Percentiles rank a stretch among this genome's conserved stretches.
These are phyloP conservation scores for Apogon talboti DNA, from an alignment of 2,797 vertebrate genomes.

Conservation along the genomic window DNA sequence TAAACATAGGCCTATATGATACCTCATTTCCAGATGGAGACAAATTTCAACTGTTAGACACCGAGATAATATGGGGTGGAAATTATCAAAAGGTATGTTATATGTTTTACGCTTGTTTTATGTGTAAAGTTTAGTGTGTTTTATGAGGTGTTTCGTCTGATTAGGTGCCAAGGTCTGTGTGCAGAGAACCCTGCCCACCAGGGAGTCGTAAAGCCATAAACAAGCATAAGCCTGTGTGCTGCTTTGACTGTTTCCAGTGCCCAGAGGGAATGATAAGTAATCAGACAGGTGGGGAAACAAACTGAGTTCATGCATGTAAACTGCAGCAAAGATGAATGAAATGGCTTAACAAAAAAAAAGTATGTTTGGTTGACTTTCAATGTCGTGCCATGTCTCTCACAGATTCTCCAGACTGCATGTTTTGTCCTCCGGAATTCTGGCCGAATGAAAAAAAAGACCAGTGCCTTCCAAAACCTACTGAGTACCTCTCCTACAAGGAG, in stretches of 20 bases:
- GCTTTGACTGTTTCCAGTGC: slow-evolving; percentile 79
- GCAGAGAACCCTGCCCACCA: slow-evolving; percentile 70
- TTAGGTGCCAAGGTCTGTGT: slow-evolving; percentile 76
- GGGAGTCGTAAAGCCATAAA: slow-evolving; percentile 73
- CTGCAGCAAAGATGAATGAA: neutral
- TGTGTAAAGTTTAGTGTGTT: neutral
- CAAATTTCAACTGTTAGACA: slow-evolving; percentile 56
- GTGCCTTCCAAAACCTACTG: slow-evolving; percentile 73
- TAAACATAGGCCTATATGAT: slow-evolving; percentile 74
- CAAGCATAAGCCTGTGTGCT: slow-evolving; percentile 74
- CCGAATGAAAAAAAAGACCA: slow-evolving; percentile 69
- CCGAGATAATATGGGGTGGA: slow-evolving; percentile 68
- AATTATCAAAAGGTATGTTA: slow-evolving; percentile 57
- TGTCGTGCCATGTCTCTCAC: slow-evolving; percentile 9
- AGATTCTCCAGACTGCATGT: slow-evolving; percentile 74
- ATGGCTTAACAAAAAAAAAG: neutral
- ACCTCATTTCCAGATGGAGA: slow-evolving; percentile 57
- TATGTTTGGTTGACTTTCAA: neutral
- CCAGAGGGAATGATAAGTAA: slow-evolving; percentile 77
- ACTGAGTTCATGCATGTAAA: neutral
- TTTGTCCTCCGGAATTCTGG: slow-evolving; percentile 72
- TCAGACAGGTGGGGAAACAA: slow-evolving; percentile 62
- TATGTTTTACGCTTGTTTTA: neutral
- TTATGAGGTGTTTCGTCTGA: slow-evolving; percentile 10
- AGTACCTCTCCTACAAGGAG: slow-evolving; percentile 77